A percentile compares a stretch with the other conserved stretches of the same genome.
Evolutionary conservation across 2,888 invertebrate species (phyloP).

Genomic region (Erynnis tages): DNA sequence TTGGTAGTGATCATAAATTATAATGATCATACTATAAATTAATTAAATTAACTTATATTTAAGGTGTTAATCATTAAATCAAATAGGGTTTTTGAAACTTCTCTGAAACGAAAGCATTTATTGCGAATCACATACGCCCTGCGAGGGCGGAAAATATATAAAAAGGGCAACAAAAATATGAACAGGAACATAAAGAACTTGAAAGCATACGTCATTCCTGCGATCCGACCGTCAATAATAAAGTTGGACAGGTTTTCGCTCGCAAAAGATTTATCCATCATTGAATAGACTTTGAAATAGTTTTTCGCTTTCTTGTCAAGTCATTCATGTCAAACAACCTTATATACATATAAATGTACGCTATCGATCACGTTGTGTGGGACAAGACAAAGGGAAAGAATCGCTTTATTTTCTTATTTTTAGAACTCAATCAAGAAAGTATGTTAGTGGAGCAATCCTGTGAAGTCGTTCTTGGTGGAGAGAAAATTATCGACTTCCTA

Average conservation of each 20-base stretch:
- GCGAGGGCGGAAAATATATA: not conserved
- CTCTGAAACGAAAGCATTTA: too few relatives aligned
- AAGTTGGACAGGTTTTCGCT: constrained; percentile 26
- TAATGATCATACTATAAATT: too few relatives aligned
- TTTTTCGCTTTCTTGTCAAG: constrained; percentile 29
- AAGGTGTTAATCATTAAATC: too few relatives aligned
- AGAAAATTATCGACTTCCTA: too few relatives aligned
- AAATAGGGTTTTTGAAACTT: too few relatives aligned
- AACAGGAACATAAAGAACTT: constrained; percentile 8
- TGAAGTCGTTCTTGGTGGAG: constrained; percentile 23
- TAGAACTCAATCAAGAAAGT: constrained; percentile 38
- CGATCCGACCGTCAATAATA: constrained; percentile 29
- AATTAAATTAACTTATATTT: too few relatives aligned
- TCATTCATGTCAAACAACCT: constrained; percentile 19
- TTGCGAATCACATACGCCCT: not conserved
- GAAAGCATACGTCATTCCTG: constrained; percentile 22
- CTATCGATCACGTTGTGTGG: constrained; percentile 13
- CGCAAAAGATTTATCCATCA: constrained; percentile 27
- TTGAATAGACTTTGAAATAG: constrained; percentile 36
- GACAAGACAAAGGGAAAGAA: constrained; percentile 14
- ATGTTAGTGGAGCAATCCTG: constrained; percentile 23
- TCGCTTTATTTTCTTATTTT: constrained; percentile 29
- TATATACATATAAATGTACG: constrained; percentile 3
- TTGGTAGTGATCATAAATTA: too few relatives aligned
- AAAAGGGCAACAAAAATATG: not conserved